Evolutionary conservation across 2,888 invertebrate genomes (phyloP).

Genomic region (Brachyptera putata): DNA sequence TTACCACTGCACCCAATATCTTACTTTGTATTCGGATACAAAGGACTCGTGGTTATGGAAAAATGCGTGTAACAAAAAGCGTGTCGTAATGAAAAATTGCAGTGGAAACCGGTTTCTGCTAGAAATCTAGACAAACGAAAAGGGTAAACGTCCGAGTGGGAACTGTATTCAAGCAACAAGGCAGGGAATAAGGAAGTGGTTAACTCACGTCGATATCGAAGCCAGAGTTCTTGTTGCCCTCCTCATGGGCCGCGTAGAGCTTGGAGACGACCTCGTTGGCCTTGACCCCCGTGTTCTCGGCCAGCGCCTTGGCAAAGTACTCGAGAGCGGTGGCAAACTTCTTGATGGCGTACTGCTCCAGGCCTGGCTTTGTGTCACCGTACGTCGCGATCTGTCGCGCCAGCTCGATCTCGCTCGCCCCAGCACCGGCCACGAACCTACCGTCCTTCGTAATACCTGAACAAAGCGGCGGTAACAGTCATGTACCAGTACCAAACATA

Average conservation of each 20-base stretch:
- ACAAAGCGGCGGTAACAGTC: no score
- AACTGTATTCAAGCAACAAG: no score
- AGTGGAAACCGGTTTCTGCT: no score
- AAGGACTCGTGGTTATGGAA: no score
- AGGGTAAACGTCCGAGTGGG: no score
- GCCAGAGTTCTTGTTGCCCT: slow-evolving; percentile 75
- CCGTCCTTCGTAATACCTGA: slow-evolving; percentile 47
- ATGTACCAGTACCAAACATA: no score
- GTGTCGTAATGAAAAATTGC: no score
- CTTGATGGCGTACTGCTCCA: slow-evolving; percentile 95
- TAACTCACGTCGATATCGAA: slow-evolving; percentile 74
- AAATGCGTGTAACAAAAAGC: no score
- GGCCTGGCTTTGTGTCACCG: slow-evolving; percentile 87
- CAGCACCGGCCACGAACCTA: slow-evolving; percentile 83
- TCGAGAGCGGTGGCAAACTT: slow-evolving; percentile 90
- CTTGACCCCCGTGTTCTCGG: slow-evolving; percentile 91
- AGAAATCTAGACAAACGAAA: no score
- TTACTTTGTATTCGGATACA: no score
- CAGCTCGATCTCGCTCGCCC: slow-evolving; percentile 91
- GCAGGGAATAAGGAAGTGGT: no score
- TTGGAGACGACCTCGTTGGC: slow-evolving; percentile 83
- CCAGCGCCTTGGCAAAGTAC: slow-evolving; percentile 83
- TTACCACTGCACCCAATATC: no score
- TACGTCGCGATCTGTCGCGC: slow-evolving; percentile 80
- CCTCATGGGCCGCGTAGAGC: slow-evolving; percentile 89